Evolutionary conservation across 2,888 invertebrate genomes (phyloP), one percentile per base, ranked within the genome.

Genomic region (Macrosiphum euphorbiae): DNA sequence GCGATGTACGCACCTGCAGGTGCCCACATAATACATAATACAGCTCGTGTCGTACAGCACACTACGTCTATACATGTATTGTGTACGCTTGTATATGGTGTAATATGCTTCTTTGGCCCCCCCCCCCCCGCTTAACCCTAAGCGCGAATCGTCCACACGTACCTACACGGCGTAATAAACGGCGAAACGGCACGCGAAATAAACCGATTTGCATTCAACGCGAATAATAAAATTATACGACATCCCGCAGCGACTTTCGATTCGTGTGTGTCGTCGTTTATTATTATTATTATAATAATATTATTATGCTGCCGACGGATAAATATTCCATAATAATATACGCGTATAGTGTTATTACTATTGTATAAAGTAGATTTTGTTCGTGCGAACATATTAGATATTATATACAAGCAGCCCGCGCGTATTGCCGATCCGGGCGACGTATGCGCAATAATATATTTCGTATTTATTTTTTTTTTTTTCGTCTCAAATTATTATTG

Each of bases 181-280:
- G 26, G 41, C 13, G 78, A 35, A 84, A 91, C 84, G 52, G 47
- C 52, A 84, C 41, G 84, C 35, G 78, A 90, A 78, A 78, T 50
- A 50, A 78, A 91, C 52, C 35, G 41, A 78, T 91, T 91, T 41
- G 90, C 50, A 78, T 67, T 90, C 90, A 50, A 78, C n/a, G 41
- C 20, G 78, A 78, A 78, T 78, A 78, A 78, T 78, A 78, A 78
- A 78, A 78, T 78, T 78, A 78, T 78, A 78, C 78, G 50, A 50
- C 78, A 78, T 24, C 41, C 41, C 13, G 84, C 35, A 35, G 26
- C 35, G 90, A 47, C 28, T 78, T 52, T 35, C 26, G 35, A 41
- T 61, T n/a, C 87, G 87, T 50, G n/a, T 50, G 50, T 50, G 50
- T 50, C 88, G 52, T 35, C n/a, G 24, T 52, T 35, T 88, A 35